Evolutionary conservation across 2,113 vertebrate genomes (phyloP), one percentile per base, ranked within the genome.

Genomic region (Salvelinus fontinalis): DNA sequence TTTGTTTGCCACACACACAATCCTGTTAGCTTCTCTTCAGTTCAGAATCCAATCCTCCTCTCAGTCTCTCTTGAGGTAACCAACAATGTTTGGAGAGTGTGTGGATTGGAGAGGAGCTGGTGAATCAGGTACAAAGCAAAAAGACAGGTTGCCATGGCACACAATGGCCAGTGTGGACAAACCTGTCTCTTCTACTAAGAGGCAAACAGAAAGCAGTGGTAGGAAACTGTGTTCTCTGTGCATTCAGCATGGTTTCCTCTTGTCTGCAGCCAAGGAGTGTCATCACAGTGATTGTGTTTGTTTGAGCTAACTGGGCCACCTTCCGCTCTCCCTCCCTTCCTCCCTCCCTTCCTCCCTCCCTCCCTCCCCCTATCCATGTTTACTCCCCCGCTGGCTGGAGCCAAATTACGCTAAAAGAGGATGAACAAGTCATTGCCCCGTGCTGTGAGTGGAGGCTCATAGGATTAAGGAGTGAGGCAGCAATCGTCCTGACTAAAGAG

Each of bases 361-460:
- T 68, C 31, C 18, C 27, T 16, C 67, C 67, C 16, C 26, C n/a
- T 62, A 27, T 70, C 39, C 44, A 48, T 83, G 83, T 84, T 76
- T 73, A 75, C 76, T 82, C 85, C 74, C 75, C 75, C 48, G 62
- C 75, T 73, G 79, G 77, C 74, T 78, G 48, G 34, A 83, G 69
- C 74, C 73, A 78, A 90, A 84, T 71, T 75, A 71, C 77, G 62
- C 71, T 81, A 87, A 89, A 87, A 74, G 8, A 70, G 69, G 75
- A 57, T 88, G 80, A 87, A 88, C 84, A 80, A 88, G 87, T 8
- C 72, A 87, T 90, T 79, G 82, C 84, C 57, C 65, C 75, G 83
- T 71, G 81, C 86, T 78, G 86, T 76, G 82, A 79, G 79, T 75
- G 81, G 81, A 84, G 75, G 82, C 74, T 83, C 79, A 79, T 81